These are phyloP conservation scores for Drosophila nigricruria DNA, from an alignment of 2,888 invertebrate genomes.

Conservation along the genomic window DNA sequence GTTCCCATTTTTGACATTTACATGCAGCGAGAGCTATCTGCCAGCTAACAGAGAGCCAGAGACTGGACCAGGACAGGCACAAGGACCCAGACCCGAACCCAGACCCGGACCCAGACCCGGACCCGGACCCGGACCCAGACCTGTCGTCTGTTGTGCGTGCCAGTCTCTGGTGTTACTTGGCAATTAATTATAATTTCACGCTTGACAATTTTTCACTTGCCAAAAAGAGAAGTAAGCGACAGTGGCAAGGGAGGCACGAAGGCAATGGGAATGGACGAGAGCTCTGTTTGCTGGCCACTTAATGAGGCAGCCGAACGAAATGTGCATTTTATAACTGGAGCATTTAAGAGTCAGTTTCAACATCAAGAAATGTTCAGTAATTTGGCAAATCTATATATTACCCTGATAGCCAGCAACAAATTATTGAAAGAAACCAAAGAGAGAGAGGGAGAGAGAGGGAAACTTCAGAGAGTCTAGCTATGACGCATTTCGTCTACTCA, in stretches of 20 bases:
- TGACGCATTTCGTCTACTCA: constrained; percentile 45
- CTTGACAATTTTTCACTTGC: constrained; percentile 69
- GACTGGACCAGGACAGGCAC: constrained; percentile 1
- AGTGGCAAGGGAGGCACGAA: background rate
- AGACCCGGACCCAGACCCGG: background rate
- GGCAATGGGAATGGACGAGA: constrained; percentile 8
- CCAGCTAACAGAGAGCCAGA: constrained; percentile 15
- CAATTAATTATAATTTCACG: constrained; percentile 80
- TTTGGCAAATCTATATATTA: constrained; percentile 42
- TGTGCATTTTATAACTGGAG: constrained; percentile 51
- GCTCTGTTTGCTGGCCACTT: constrained; percentile 28
- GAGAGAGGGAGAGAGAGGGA: background rate
- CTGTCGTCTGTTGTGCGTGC: constrained; percentile 41
- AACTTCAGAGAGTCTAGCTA: constrained; percentile 17
- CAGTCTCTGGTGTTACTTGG: constrained; percentile 56
- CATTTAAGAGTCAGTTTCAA: constrained; percentile 32
- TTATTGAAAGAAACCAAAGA: constrained; percentile 40
- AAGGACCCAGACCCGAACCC: background rate
- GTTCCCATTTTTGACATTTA: constrained; percentile 48
- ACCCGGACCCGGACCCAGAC: constrained; percentile 5
- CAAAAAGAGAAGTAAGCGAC: constrained; percentile 29
- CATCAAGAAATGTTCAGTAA: constrained; percentile 17
- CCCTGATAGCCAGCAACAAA: constrained; percentile 27
- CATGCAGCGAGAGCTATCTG: constrained; percentile 47
- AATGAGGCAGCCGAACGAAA: constrained; percentile 39